These are phyloP conservation scores for Amyelois transitella DNA, from an alignment of 1,140 invertebrate genomes.

Conservation along the genomic window DNA sequence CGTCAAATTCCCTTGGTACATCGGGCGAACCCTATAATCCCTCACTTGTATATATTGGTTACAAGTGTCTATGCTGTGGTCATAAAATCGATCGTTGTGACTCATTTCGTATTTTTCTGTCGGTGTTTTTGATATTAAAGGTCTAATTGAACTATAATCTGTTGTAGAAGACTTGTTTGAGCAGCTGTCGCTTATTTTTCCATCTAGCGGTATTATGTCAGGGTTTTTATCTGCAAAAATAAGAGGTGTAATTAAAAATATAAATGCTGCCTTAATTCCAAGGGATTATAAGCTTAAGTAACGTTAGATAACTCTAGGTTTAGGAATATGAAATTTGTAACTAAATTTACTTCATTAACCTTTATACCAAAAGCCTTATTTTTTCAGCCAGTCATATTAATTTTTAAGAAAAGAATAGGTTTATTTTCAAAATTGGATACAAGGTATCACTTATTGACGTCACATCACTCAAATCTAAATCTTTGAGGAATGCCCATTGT, in stretches of 20 bases:
- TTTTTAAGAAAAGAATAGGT: too few relatives aligned
- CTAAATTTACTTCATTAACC: too few relatives aligned
- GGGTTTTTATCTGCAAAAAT: constrained; percentile 58
- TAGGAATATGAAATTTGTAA: too few relatives aligned
- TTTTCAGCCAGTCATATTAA: too few relatives aligned
- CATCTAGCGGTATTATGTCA: constrained; percentile 62
- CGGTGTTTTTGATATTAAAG: constrained; percentile 45
- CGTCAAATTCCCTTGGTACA: constrained; percentile 24
- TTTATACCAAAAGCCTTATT: too few relatives aligned
- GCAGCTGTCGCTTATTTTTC: constrained; percentile 57
- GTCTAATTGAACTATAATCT: constrained; percentile 55
- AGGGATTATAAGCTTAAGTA: too few relatives aligned
- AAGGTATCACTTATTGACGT: too few relatives aligned
- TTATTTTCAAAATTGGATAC: too few relatives aligned
- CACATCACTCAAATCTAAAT: too few relatives aligned
- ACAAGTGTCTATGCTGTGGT: constrained; percentile 43
- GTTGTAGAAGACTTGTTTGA: constrained; percentile 60
- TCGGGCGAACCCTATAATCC: constrained; percentile 37
- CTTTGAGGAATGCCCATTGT: too few relatives aligned
- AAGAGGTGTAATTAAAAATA: constrained; percentile 1
- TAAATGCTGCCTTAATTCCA: not conserved
- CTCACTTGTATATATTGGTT: constrained; percentile 55
- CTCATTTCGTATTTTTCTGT: constrained; percentile 50
- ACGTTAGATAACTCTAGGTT: too few relatives aligned
- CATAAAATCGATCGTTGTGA: constrained; percentile 42